Evolutionary conservation across 2,113 vertebrate genomes (phyloP).

Genomic region (Antennarius striatus): DNA sequence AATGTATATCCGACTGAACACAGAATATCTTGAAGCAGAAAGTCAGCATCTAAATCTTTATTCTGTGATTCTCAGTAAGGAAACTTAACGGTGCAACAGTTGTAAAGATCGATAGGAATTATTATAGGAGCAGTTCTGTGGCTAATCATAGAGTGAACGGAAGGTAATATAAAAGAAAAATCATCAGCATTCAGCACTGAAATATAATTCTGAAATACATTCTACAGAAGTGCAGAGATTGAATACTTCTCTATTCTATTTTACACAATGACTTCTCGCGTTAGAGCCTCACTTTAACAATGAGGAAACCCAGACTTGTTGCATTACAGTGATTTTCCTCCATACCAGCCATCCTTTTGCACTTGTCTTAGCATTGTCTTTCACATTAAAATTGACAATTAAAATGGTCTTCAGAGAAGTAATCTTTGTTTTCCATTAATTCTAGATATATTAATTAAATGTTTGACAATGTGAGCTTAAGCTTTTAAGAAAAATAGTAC

Average conservation of each 20-base stretch:
- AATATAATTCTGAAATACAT: background rate
- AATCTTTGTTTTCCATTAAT: background rate
- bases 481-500: background rate
- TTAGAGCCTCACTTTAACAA: too few relatives aligned
- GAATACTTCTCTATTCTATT: too few relatives aligned
- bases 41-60: background rate
- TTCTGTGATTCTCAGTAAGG: conserved; percentile 5
- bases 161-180: background rate
- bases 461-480: background rate
- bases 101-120: background rate
- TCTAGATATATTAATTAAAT: background rate
- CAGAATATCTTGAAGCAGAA: conserved; percentile 3
- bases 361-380: too few relatives aligned
- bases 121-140: background rate
- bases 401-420: background rate
- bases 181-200: too few relatives aligned
- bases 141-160: background rate
- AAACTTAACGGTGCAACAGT: background rate
- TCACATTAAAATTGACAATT: background rate
- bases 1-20: background rate
- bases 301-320: too few relatives aligned
- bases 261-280: too few relatives aligned
- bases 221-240: background rate
- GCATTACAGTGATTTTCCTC: too few relatives aligned
- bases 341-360: too few relatives aligned